Evolutionary conservation across 2,888 invertebrate genomes (phyloP).

Genomic region (Oligia strigilis): DNA sequence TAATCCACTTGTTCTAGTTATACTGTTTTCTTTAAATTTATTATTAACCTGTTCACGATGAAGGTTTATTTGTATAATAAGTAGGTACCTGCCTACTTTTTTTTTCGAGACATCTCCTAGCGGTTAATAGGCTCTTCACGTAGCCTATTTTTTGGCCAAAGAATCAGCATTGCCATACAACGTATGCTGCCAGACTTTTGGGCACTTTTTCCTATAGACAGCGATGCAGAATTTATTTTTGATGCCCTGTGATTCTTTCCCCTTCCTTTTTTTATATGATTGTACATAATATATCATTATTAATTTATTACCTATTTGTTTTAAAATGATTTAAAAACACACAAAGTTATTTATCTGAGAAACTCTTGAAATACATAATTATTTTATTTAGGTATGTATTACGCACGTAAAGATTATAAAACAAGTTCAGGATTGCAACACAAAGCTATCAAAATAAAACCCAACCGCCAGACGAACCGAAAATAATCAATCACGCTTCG

Average conservation of each 20-base stretch:
- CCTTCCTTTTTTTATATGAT: too few species aligned
- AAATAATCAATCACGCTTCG: conserved; percentile 19
- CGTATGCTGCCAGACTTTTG: not conserved
- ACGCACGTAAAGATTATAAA: not conserved
- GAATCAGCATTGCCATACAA: not conserved
- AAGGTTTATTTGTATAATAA: not conserved
- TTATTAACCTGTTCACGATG: too few species aligned
- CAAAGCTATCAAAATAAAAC: not conserved
- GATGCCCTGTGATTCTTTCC: too few species aligned
- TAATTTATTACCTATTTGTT: not conserved
- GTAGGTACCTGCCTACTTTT: too few species aligned
- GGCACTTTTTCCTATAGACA: not conserved
- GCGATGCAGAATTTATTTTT: not conserved
- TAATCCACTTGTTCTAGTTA: conserved; percentile 1
- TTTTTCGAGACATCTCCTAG: too few species aligned
- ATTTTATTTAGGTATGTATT: conserved; percentile 10
- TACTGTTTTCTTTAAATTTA: not conserved
- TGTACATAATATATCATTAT: too few species aligned
- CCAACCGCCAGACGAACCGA: not conserved
- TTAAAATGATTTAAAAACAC: conserved; percentile 4
- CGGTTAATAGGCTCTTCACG: too few species aligned
- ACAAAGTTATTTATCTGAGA: not conserved
- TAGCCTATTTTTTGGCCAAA: not conserved
- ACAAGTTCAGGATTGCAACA: not conserved
- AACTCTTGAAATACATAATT: not conserved